These are phyloP conservation scores for Chymomyza procnemis DNA, from an alignment of 2,888 invertebrate genomes.

Conservation along the genomic window DNA sequence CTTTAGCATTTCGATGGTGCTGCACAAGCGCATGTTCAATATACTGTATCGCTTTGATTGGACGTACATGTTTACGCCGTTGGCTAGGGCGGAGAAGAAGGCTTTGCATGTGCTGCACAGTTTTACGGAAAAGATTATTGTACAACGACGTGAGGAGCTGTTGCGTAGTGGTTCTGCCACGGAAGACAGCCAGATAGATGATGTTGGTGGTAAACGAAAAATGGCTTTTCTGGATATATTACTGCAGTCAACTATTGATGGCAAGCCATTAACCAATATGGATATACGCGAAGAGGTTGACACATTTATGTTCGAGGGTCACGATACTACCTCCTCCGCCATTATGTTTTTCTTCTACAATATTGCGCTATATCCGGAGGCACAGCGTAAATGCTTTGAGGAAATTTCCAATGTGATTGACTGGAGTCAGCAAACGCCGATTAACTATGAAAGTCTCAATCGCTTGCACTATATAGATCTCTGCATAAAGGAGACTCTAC, in stretches of 20 bases:
- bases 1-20: conserved; percentile 73
- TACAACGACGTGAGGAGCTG: conserved; percentile 77
- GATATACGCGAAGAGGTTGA: conserved; percentile 85
- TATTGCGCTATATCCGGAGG: conserved; percentile 79
- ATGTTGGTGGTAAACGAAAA: conserved; percentile 81
- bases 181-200: conserved; percentile 20
- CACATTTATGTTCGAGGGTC: conserved; percentile 86
- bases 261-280: conserved; percentile 81
- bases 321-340: conserved; percentile 80
- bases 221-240: conserved; percentile 85
- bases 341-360: conserved; percentile 80
- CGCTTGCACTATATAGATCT: conserved; percentile 75
- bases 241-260: conserved; percentile 82
- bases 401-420: conserved; percentile 79
- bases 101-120: conserved; percentile 79
- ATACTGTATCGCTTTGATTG: conserved; percentile 74
- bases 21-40: conserved; percentile 77
- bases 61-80: conserved; percentile 79
- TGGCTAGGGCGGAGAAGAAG: conserved; percentile 81
- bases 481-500: conserved; percentile 77
- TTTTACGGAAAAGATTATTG: conserved; percentile 81
- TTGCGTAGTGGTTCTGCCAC: conserved; percentile 32
- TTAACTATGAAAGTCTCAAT: conserved; percentile 74
- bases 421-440: conserved; percentile 65
- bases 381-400: conserved; percentile 79